Base-by-base conservation (phyloP, 2,113 vertebrate species). In the Zingel zingel region DNA sequence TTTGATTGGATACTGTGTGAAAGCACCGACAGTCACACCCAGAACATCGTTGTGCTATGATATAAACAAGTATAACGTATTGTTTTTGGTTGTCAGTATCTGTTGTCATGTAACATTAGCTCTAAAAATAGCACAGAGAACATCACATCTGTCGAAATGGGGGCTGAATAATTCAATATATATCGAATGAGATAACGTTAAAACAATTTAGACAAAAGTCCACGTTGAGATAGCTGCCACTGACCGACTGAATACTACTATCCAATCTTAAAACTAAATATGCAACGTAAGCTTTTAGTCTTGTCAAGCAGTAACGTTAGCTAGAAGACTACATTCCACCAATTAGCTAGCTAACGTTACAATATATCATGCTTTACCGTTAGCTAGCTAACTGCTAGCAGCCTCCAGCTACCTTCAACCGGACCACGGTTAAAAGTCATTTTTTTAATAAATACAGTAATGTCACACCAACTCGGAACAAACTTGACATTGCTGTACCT, bases 401-500 rank as follows among this genome's bases (percentile, higher is more conserved):
- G 76, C 27, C 25, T 14, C 47, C 56, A 59, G 39, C 71, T 23
- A 0, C n/a, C 36, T 57, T 10, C 6, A 62, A 45, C 33, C 19
- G 10, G n/a, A 23, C 30, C 56, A 3, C 23, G 21, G 16, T 18
- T 63, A 25, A 13, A 3, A 27, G 3, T 21, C 25, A 3, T 4
- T 47, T 64, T 36, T 8, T 36, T 8, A 63, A 43, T 15, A 33
- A 9, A 64, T 9, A 65, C 2, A 5, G 6, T 1, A 43, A 43
- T 3, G 2, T 43, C 7, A 5, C 5, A 43, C 23, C 21, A 4
- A 23, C 25, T 2, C 23, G 10, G 8, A 5, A 8, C 13, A 14
- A 23, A 14, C 3, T 2, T 45, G 33, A 57, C 47, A 16, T 0
- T 30, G 8, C 3, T 19, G 30, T 88, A 92, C 93, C 93, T 94